Evolutionary conservation across 1,140 invertebrate genomes (phyloP).

Genomic region (Samia ricini): DNA sequence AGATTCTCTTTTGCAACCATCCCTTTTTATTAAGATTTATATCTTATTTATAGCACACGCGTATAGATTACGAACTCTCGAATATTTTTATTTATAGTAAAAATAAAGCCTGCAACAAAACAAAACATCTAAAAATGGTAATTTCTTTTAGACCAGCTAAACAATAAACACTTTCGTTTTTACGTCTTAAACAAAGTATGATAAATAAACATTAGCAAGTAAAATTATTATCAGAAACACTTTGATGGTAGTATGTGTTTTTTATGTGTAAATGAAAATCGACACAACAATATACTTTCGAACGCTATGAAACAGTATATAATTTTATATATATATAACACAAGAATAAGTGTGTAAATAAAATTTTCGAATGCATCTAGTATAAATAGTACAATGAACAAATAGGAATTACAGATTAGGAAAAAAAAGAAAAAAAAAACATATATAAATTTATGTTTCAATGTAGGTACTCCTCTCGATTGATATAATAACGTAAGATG

Average conservation of each 20-base stretch:
- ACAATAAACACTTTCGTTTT: constrained; percentile 46
- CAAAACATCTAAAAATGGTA: constrained; percentile 26
- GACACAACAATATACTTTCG: constrained; percentile 12
- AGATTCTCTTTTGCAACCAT: constrained; percentile 38
- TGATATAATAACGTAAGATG: no score
- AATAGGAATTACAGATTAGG: constrained; percentile 5
- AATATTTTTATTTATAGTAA: neutral
- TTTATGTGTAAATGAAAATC: constrained; percentile 23
- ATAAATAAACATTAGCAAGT: constrained; percentile 36
- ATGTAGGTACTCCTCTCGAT: no score
- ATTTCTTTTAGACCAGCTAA: constrained; percentile 37
- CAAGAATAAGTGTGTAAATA: constrained; percentile 21
- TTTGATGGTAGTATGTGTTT: constrained; percentile 32
- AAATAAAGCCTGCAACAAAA: constrained; percentile 16
- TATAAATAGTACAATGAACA: constrained; percentile 22
- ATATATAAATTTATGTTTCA: constrained; percentile 2
- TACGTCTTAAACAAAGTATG: constrained; percentile 39
- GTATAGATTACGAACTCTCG: neutral
- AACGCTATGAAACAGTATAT: constrained; percentile 14
- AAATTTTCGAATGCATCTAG: constrained; percentile 21
- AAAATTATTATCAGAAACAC: constrained; percentile 41
- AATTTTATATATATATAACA: constrained; percentile 20
- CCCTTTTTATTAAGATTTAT: neutral
- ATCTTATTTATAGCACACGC: constrained; percentile 2
- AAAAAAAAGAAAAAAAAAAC: neutral